A percentile compares a stretch with the other conserved stretches of the same genome.
Conservation (phyloP, 1,140 invertebrate species). For the Lepidurus apus region DNA sequence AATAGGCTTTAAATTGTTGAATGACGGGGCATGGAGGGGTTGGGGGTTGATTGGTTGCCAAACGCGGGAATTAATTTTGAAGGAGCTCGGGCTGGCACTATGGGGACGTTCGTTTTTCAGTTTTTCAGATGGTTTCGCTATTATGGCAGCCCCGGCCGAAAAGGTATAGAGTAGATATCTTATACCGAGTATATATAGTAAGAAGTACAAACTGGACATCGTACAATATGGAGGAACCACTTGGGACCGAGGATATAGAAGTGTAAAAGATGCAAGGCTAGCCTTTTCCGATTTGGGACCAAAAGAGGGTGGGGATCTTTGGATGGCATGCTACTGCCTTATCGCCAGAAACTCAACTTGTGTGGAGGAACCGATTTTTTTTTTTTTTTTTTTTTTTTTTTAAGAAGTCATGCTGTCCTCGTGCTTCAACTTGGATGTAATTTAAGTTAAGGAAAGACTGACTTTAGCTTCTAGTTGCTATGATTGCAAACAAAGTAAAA, state of each 20-base stretch:
- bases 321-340: not conserved
- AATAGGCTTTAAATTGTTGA: not conserved
- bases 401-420: not conserved
- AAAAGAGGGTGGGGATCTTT: not conserved
- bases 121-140: not conserved
- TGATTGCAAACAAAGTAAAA: too few relatives aligned
- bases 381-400: too few relatives aligned
- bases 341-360: not conserved
- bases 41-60: not conserved
- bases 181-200: too few relatives aligned
- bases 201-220: not conserved
- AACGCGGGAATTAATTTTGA: constrained; percentile 1
- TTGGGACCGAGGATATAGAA: not conserved
- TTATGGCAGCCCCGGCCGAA: not conserved
- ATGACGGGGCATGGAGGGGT: not conserved
- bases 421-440: not conserved
- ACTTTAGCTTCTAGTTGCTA: too few relatives aligned
- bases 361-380: too few relatives aligned
- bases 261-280: constrained; percentile 12
- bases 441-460: too few relatives aligned
- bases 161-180: not conserved
- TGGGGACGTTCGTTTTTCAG: not conserved
- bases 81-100: not conserved
- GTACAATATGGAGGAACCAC: constrained; percentile 16
- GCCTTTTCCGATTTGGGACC: not conserved